These are phyloP conservation scores for Drosophila anomelani DNA, from an alignment of 2,888 invertebrate species.

Conservation along the genomic window DNA sequence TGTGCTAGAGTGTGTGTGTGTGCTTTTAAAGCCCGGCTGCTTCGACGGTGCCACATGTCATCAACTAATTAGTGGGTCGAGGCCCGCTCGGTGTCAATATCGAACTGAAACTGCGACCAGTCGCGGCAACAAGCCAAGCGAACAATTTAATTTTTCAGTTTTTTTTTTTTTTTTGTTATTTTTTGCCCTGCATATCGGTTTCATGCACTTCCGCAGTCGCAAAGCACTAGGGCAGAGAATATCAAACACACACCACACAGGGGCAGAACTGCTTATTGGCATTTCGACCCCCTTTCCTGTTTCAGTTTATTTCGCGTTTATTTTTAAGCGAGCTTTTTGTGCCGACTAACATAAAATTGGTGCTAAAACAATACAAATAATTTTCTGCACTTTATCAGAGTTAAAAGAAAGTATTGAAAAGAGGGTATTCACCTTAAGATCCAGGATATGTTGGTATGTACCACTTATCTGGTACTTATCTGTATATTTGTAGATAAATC, in stretches of 20 bases:
- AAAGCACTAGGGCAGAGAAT: neutral
- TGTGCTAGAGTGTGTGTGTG: conserved; percentile 12
- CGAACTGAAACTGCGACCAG: conserved; percentile 18
- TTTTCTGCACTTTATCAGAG: neutral
- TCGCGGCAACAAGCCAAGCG: conserved; percentile 4
- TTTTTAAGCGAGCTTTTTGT: conserved; percentile 28
- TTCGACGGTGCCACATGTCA: conserved; percentile 56
- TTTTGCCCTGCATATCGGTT: conserved; percentile 31
- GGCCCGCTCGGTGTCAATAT: conserved; percentile 28
- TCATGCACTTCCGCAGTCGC: conserved; percentile 39
- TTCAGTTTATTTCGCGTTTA: conserved; percentile 14
- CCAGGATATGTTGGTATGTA: no score
- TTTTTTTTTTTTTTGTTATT: neutral
- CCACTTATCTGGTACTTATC: neutral
- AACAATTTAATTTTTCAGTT: conserved; percentile 2
- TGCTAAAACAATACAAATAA: conserved; percentile 1
- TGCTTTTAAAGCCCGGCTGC: conserved; percentile 21
- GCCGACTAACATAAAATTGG: conserved; percentile 30
- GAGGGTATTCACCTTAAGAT: no score
- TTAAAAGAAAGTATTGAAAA: no score
- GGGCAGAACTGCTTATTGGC: conserved; percentile 26
- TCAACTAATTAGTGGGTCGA: conserved; percentile 57
- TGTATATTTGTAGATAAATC: neutral
- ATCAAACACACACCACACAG: conserved; percentile 9
- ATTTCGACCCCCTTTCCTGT: conserved; percentile 42